Percentiles rank a stretch among this genome's conserved stretches.
Conservation (phyloP, 2,888 invertebrate species). For the Catocala fraxini region DNA sequence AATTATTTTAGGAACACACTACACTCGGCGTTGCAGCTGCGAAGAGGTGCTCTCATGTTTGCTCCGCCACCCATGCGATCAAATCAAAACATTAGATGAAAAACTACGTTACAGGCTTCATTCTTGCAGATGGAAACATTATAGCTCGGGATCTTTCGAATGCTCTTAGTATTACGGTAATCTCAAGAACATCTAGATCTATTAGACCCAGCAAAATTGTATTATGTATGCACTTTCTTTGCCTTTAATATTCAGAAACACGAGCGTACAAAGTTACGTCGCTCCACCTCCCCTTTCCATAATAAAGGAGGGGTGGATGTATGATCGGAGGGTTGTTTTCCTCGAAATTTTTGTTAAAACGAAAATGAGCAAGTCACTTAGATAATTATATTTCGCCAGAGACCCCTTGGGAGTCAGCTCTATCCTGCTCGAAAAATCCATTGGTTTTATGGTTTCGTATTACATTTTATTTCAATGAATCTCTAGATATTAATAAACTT, state of each 20-base stretch:
- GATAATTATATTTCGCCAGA: conserved; percentile 17
- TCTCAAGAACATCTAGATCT: background rate
- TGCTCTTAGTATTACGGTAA: background rate
- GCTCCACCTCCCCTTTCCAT: background rate
- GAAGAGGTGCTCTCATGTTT: too few species aligned
- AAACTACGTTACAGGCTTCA: too few species aligned
- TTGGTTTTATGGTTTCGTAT: background rate
- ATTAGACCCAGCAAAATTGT: background rate
- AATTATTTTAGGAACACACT: too few species aligned
- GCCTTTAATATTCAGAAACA: conserved; percentile 19
- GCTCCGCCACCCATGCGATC: too few species aligned
- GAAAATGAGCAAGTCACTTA: conserved; percentile 20
- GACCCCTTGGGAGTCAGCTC: conserved; percentile 5
- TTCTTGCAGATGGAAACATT: too few species aligned
- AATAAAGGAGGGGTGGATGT: conserved; percentile 5
- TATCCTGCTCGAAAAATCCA: background rate
- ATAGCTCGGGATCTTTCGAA: too few species aligned
- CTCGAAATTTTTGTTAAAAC: conserved; percentile 11
- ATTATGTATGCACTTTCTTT: conserved; percentile 21
- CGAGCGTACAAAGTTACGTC: conserved; percentile 5
- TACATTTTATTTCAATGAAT: conserved; percentile 1
- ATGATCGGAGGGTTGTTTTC: conserved; percentile 12
- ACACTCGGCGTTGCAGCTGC: too few species aligned
- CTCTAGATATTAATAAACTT: background rate
- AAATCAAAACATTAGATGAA: too few species aligned